A percentile compares a stretch with the other conserved stretches of the same genome.
Conservation (phyloP, 2,888 invertebrate species). For the Noctuana brunneofusca region DNA sequence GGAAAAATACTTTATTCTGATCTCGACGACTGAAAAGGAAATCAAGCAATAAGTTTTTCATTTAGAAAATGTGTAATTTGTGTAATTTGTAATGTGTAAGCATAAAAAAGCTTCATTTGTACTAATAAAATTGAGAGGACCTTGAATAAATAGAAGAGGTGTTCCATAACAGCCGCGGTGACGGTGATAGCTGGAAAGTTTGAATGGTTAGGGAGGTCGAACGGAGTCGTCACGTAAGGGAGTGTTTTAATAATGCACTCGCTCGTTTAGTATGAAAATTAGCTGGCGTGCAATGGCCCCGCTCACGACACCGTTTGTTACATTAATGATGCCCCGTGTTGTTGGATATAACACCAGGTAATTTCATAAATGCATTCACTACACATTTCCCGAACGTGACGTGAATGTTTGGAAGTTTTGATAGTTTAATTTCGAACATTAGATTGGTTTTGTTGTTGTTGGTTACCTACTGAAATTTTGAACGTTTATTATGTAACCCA, state of each 20-base stretch:
- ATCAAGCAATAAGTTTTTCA: neutral
- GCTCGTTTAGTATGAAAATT: conserved; percentile 82
- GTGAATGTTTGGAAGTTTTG: conserved; percentile 24
- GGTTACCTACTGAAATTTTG: neutral
- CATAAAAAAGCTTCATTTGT: no score
- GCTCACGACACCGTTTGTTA: conserved; percentile 56
- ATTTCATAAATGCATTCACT: conserved; percentile 32
- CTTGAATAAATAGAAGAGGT: neutral
- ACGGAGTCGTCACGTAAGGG: conserved; percentile 64
- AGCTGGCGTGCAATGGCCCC: conserved; percentile 63
- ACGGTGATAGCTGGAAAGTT: conserved; percentile 40
- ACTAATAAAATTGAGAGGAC: neutral
- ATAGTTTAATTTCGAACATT: conserved; percentile 22
- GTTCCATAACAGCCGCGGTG: neutral
- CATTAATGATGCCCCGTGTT: conserved; percentile 57
- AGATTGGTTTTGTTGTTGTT: conserved; percentile 9
- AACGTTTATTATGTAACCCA: neutral
- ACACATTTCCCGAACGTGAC: conserved; percentile 25
- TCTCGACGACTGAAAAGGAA: neutral
- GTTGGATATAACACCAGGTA: conserved; percentile 31
- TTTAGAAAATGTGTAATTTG: neutral
- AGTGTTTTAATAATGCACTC: conserved; percentile 79
- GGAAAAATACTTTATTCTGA: neutral
- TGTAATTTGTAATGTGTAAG: no score
- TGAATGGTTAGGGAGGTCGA: conserved; percentile 62